Percentiles rank a stretch among this genome's conserved stretches.
Evolutionary conservation across 2,113 vertebrate genomes (phyloP).

Genomic region (Scomber japonicus): DNA sequence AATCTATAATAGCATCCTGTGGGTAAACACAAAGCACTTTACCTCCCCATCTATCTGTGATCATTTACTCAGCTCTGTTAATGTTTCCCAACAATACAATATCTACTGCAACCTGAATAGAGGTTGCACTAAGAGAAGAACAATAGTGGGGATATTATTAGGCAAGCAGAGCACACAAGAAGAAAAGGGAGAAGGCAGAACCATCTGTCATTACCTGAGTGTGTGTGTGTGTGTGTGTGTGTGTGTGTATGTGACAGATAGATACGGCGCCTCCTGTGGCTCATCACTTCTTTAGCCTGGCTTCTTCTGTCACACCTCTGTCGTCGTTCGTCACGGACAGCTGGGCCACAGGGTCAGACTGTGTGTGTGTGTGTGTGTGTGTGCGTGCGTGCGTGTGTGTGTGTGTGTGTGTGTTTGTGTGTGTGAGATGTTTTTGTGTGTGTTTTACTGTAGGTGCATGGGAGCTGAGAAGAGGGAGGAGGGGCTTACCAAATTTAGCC

Average conservation of each 20-base stretch:
- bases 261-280: slow-evolving; percentile 54
- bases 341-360: slow-evolving; percentile 56
- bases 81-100: slow-evolving; percentile 11
- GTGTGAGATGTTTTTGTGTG: slow-evolving; percentile 7
- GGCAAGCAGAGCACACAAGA: slow-evolving; percentile 24
- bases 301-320: slow-evolving; percentile 69
- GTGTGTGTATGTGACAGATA: slow-evolving; percentile 24
- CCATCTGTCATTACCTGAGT: slow-evolving; percentile 55
- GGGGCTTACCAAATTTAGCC: background rate
- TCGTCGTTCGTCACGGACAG: slow-evolving; percentile 73
- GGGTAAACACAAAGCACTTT: background rate
- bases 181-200: slow-evolving; percentile 40
- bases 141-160: slow-evolving; percentile 37
- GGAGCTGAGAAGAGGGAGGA: background rate
- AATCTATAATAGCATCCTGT: no score
- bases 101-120: slow-evolving; percentile 28
- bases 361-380: slow-evolving; percentile 21
- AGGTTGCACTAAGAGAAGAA: slow-evolving; percentile 16
- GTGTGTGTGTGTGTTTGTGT: no score
- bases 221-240: slow-evolving; percentile 18
- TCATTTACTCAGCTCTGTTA: slow-evolving; percentile 46
- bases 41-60: background rate
- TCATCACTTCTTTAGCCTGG: slow-evolving; percentile 69
- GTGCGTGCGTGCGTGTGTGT: slow-evolving; percentile 17
- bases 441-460: slow-evolving; percentile 19